Evolutionary conservation across 2,888 invertebrate genomes (phyloP), one percentile per base, ranked within the genome.

Genomic region (Parascotia fuliginaria): DNA sequence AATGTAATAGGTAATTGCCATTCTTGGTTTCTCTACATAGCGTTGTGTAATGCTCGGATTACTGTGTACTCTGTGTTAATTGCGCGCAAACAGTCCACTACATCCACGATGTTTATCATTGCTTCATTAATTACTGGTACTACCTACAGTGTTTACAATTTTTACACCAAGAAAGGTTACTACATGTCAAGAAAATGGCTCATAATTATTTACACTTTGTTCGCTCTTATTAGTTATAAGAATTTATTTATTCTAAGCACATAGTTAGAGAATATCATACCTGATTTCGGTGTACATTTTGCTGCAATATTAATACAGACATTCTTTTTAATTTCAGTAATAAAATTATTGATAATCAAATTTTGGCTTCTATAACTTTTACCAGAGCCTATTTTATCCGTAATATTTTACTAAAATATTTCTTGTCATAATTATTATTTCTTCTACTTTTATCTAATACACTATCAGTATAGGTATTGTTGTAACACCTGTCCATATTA

Each of bases 1-100:
- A 77, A 60, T 82, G 64, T 75, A 69, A 47, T 61, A 53, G 56
- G 67, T 81, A 82, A 86, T 87, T 87, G 87, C 67, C 77, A 85
- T 85, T 85, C 77, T 65, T 77, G 61, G 46, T 56, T 51, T 74
- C n/a, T n/a, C 59, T 60, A 74, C 66, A 75, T 79, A 79, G 72
- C 72, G 84, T 88, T 89, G 87, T 88, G 85, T 75, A 85, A 87
- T 64, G 48, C 15, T 52, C 32, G 16, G 41, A 49, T 45, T 49
- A 46, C 46, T 27, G 28, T 31, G 42, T 57, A 57, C 38, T 52
- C 39, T 5, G 9, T 19, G 24, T 33, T 33, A 51, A 45, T 39
- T 44, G 32, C 45, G 15, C 44, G 24, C 37, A 39, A 54, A 48
- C 37, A 40, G 15, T 16, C 45, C 39, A 27, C 46, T 9, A 11